phyloP scores from a whole-genome alignment of 2,888 invertebrate species.

The Agonopterix heracliana region DNA sequence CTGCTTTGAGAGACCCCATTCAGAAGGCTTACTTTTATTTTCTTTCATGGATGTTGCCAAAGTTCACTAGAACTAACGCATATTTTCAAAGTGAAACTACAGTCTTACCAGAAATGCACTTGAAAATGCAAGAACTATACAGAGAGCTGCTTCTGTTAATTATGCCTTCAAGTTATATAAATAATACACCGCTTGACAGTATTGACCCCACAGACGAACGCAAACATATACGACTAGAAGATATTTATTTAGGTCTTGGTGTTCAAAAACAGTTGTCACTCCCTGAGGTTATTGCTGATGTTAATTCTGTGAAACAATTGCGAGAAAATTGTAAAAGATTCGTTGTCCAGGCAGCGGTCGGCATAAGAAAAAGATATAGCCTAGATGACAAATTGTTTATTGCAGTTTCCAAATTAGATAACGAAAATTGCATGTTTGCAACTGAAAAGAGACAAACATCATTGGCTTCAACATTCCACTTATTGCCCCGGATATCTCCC shows the following conservation, averaged over 20 bases:
- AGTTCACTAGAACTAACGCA: constrained; percentile 4
- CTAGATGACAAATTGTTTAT: background rate
- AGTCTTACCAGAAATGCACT: background rate
- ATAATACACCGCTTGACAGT: background rate
- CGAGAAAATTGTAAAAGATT: background rate
- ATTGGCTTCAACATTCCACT: background rate
- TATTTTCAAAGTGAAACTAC: constrained; percentile 2
- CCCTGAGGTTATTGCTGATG: background rate
- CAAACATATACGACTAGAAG: background rate
- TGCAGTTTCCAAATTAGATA: background rate
- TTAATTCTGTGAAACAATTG: background rate
- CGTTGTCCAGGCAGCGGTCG: background rate
- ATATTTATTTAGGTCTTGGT: constrained; percentile 2
- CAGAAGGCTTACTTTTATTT: constrained; percentile 10
- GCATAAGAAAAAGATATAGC: background rate
- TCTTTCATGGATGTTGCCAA: constrained; percentile 11
- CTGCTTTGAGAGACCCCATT: constrained; percentile 2
- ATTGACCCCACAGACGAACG: background rate
- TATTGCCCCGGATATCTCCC: background rate
- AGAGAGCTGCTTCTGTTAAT: constrained; percentile 1
- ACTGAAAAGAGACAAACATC: background rate
- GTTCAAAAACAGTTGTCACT: background rate
- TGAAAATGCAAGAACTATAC: constrained; percentile 2
- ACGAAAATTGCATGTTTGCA: background rate
- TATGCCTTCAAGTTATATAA: background rate